These are phyloP conservation scores for Vidua macroura DNA, from an alignment of 2,113 vertebrate species.

Conservation along the genomic window DNA sequence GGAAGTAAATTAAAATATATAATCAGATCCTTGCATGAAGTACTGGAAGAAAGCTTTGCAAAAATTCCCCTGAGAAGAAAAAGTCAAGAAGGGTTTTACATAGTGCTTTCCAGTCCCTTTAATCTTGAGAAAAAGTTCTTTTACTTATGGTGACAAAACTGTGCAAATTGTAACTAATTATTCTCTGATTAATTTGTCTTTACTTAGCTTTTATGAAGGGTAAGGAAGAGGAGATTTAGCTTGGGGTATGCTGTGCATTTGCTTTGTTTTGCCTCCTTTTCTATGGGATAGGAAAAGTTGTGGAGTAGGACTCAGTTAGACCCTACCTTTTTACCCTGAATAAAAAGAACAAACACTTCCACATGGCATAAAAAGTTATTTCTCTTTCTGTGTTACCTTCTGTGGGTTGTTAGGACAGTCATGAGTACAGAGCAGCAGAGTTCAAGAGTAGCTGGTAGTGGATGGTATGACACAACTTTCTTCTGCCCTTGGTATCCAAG, in stretches of 20 bases:
- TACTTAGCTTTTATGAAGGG: background rate
- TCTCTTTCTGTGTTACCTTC: background rate
- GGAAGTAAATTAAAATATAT: conserved; percentile 49
- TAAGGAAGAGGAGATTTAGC: background rate
- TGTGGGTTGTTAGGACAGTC: background rate
- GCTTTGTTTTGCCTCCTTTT: background rate
- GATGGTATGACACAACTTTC: background rate
- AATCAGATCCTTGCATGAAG: conserved; percentile 35
- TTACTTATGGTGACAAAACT: conserved; percentile 22
- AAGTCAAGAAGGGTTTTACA: conserved; percentile 18
- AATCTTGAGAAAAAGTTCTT: background rate
- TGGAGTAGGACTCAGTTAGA: background rate
- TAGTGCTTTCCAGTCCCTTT: background rate
- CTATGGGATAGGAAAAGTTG: background rate
- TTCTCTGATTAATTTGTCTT: background rate
- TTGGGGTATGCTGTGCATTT: background rate
- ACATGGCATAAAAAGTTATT: background rate
- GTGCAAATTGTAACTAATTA: conserved; percentile 40
- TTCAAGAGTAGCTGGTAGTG: background rate
- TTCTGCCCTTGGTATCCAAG: background rate
- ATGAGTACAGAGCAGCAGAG: background rate
- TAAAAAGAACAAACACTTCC: background rate
- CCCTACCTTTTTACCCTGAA: background rate
- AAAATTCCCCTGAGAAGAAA: conserved; percentile 34
- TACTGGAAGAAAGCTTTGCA: conserved; percentile 9